phyloP scores from a whole-genome alignment of 2,113 vertebrate genomes.

The Petrocephalus microphthalmus region DNA sequence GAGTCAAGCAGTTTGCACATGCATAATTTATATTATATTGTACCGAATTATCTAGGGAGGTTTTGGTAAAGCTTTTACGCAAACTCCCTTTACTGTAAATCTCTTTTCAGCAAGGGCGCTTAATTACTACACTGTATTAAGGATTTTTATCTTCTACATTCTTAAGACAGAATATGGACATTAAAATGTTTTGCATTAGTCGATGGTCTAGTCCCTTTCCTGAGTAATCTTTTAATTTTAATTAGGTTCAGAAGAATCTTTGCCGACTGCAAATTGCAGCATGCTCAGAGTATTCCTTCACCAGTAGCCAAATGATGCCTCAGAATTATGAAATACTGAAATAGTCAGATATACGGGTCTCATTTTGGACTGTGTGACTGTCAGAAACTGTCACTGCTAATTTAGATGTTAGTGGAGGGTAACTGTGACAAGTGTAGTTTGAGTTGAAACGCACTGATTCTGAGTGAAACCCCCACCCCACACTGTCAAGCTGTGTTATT shows the following conservation, averaged over 20 bases:
- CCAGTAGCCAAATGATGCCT: neutral
- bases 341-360: neutral
- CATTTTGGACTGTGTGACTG: neutral
- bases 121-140: conserved; percentile 6
- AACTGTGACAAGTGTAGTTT: neutral
- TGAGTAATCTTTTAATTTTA: neutral
- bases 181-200: neutral
- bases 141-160: neutral
- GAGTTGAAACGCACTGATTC: neutral
- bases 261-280: neutral
- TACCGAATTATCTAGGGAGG: neutral
- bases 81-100: neutral
- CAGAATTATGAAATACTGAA: neutral
- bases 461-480: neutral
- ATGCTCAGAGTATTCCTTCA: neutral
- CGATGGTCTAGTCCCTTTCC: neutral
- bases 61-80: neutral
- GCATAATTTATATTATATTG: conserved; percentile 5
- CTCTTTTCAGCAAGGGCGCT: neutral
- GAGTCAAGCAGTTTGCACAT: neutral
- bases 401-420: neutral
- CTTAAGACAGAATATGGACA: neutral
- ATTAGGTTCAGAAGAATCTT: neutral
- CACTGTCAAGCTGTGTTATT: neutral
- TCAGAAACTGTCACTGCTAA: neutral